Evolutionary conservation across 2,797 vertebrate genomes (phyloP).

Genomic region (Varecia variegata): DNA sequence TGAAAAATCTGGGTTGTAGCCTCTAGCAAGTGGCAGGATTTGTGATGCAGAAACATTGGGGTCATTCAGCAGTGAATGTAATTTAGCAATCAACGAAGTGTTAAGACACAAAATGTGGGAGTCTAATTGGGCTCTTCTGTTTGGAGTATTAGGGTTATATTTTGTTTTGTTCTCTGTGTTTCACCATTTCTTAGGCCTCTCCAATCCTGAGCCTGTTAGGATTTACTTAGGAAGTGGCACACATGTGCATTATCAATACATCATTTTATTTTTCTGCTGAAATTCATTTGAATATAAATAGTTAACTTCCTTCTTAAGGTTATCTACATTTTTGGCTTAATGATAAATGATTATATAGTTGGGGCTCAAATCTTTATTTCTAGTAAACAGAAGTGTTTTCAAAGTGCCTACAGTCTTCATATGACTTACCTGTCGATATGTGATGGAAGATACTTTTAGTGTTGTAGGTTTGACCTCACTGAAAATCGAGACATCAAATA

Average conservation of each 20-base stretch:
- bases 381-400: not conserved
- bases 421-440: not conserved
- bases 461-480: not conserved
- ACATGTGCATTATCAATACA: not conserved
- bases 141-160: not conserved
- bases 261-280: not conserved
- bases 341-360: not conserved
- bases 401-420: not conserved
- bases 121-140: slow-evolving; percentile 61
- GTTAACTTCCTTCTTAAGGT: not conserved
- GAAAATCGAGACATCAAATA: not conserved
- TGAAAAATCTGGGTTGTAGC: slow-evolving; percentile 59
- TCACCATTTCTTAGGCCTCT: slow-evolving; percentile 30
- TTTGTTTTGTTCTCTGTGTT: not conserved
- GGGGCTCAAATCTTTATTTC: not conserved
- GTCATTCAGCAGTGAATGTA: slow-evolving; percentile 72
- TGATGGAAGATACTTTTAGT: not conserved
- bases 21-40: slow-evolving; percentile 61
- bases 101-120: slow-evolving; percentile 74
- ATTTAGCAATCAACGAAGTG: slow-evolving; percentile 80
- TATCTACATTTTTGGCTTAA: not conserved
- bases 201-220: not conserved
- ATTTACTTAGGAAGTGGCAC: not conserved
- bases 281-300: not conserved
- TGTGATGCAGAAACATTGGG: slow-evolving; percentile 60